These are phyloP conservation scores for Anguilla pacifica DNA, from an alignment of 2,797 vertebrate species.

Conservation along the genomic window DNA sequence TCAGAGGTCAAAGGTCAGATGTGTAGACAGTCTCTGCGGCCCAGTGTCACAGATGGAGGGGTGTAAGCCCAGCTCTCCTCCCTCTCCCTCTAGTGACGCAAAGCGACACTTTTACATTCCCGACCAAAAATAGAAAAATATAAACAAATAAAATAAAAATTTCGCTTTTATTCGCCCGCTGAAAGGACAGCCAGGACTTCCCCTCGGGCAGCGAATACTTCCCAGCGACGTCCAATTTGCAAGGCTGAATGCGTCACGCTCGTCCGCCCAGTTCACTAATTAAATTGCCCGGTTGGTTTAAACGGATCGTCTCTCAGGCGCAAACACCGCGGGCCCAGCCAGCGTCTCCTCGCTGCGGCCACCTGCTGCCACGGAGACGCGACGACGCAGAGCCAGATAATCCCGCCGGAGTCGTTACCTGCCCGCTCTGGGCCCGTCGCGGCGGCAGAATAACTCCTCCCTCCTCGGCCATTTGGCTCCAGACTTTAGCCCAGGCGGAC, in stretches of 20 bases:
- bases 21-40: too few relatives aligned
- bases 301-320: not conserved
- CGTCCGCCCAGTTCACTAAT: not conserved
- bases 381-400: not conserved
- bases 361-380: not conserved
- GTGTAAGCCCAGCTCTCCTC: too few relatives aligned
- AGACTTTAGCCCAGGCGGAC: not conserved
- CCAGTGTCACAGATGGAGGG: too few relatives aligned
- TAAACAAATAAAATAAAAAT: too few relatives aligned
- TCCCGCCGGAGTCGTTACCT: not conserved
- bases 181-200: too few relatives aligned
- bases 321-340: not conserved
- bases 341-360: not conserved
- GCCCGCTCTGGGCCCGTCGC: not conserved
- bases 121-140: not conserved
- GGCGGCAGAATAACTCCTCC: not conserved
- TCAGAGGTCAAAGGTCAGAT: too few relatives aligned
- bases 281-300: not conserved
- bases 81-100: not conserved
- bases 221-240: not conserved
- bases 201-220: not conserved
- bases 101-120: constrained; percentile 20
- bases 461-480: not conserved
- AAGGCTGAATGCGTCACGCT: not conserved
- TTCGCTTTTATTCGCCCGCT: too few relatives aligned